A percentile compares a stretch with the other conserved stretches of the same genome.
These are phyloP conservation scores for Corydoras maculifer DNA, from an alignment of 2,113 vertebrate species.

Conservation along the genomic window DNA sequence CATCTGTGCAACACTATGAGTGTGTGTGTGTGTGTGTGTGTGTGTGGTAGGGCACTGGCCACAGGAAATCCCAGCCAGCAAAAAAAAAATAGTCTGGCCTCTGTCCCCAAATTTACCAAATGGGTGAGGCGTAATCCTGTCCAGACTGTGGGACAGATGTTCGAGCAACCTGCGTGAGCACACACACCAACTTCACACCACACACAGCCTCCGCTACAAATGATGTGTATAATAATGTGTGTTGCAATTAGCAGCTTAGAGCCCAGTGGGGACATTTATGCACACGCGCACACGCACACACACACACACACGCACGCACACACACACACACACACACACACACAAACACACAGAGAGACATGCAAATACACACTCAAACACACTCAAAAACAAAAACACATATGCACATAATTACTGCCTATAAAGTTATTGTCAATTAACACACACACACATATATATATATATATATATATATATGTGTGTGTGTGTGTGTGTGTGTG, in stretches of 20 bases:
- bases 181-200: slow-evolving; percentile 26
- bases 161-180: slow-evolving; percentile 14
- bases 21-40: not conserved
- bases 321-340: too few species aligned
- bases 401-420: too few species aligned
- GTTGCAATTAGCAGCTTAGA: slow-evolving; percentile 56
- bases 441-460: too few species aligned
- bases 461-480: too few species aligned
- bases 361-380: too few species aligned
- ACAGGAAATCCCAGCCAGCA: slow-evolving; percentile 24
- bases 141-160: slow-evolving; percentile 49
- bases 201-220: slow-evolving; percentile 19
- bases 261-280: slow-evolving; percentile 27
- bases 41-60: not conserved
- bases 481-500: too few species aligned
- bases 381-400: too few species aligned
- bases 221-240: slow-evolving; percentile 44
- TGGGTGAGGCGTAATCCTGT: slow-evolving; percentile 17
- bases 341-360: too few species aligned
- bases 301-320: slow-evolving; percentile 6
- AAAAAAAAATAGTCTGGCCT: slow-evolving; percentile 27
- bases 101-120: slow-evolving; percentile 10
- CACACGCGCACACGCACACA: slow-evolving; percentile 11
- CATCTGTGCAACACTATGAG: slow-evolving; percentile 37
- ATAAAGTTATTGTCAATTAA: too few species aligned